A percentile compares a stretch with the other conserved stretches of the same genome.
Evolutionary conservation across 2,888 invertebrate genomes (phyloP).

Genomic region (Seladonia tumulorum): DNA sequence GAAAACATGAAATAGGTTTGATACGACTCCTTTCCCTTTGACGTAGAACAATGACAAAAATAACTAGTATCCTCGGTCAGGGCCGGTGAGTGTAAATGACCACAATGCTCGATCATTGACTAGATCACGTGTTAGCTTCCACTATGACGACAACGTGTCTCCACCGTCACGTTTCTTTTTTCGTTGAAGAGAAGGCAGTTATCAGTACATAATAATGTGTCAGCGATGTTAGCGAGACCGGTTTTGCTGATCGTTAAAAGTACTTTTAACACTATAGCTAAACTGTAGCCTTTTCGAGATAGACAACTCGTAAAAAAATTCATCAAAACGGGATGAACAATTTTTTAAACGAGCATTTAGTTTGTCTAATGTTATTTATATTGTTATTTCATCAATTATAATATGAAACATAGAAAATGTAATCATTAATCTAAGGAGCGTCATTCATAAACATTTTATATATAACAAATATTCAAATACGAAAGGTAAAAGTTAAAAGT

Average conservation of each 20-base stretch:
- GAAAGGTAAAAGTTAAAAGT: neutral
- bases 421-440: no score
- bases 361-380: neutral
- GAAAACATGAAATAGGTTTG: neutral
- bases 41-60: neutral
- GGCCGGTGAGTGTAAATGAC: constrained; percentile 49
- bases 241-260: neutral
- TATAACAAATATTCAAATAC: no score
- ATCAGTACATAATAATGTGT: constrained; percentile 18
- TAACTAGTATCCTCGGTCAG: constrained; percentile 54
- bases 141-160: constrained; percentile 8
- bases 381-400: neutral
- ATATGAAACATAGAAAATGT: neutral
- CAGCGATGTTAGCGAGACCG: constrained; percentile 13
- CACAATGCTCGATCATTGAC: constrained; percentile 46
- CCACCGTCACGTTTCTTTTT: neutral
- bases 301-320: neutral
- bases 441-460: no score
- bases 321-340: neutral
- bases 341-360: neutral
- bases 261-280: neutral
- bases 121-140: constrained; percentile 46
- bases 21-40: neutral
- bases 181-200: constrained; percentile 14
- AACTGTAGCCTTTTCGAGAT: neutral